Evolutionary conservation across 2,888 invertebrate genomes (phyloP).

Genomic region (Amaurobius ferox): DNA sequence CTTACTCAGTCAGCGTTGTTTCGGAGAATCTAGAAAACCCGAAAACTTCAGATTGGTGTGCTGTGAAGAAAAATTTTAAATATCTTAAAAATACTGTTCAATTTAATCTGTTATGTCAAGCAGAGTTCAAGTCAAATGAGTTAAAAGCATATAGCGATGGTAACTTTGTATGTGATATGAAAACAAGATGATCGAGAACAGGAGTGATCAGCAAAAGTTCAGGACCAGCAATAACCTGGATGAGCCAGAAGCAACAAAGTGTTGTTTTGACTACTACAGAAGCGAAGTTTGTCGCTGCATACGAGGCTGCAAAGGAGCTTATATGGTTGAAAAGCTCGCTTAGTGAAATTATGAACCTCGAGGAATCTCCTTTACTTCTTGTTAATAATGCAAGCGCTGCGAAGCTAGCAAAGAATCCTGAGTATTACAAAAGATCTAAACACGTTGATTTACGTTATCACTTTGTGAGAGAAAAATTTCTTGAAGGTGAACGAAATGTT

Average conservation of each 20-base stretch:
- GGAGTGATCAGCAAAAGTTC: neutral
- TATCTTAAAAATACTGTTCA: conserved; percentile 1
- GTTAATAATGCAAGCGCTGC: too few species aligned
- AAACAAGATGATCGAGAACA: neutral
- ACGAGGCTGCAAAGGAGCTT: neutral
- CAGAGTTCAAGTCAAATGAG: neutral
- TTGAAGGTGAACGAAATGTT: too few species aligned
- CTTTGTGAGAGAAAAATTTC: too few species aligned
- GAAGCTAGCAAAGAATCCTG: too few species aligned
- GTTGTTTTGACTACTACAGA: neutral
- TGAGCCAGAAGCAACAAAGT: neutral
- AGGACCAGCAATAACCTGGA: neutral
- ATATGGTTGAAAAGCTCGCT: too few species aligned
- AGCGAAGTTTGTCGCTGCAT: neutral
- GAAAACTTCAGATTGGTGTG: conserved; percentile 1
- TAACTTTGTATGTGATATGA: neutral
- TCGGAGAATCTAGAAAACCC: neutral
- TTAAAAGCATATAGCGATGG: neutral
- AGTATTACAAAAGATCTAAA: too few species aligned
- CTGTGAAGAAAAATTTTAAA: conserved; percentile 8
- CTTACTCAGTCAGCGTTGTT: too few species aligned
- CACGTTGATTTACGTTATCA: too few species aligned
- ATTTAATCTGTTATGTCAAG: neutral
- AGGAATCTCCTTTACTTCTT: too few species aligned
- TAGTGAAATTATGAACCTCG: too few species aligned